Base-by-base conservation (phyloP, 2,888 invertebrate genomes). In the Cloeon dipterum region DNA sequence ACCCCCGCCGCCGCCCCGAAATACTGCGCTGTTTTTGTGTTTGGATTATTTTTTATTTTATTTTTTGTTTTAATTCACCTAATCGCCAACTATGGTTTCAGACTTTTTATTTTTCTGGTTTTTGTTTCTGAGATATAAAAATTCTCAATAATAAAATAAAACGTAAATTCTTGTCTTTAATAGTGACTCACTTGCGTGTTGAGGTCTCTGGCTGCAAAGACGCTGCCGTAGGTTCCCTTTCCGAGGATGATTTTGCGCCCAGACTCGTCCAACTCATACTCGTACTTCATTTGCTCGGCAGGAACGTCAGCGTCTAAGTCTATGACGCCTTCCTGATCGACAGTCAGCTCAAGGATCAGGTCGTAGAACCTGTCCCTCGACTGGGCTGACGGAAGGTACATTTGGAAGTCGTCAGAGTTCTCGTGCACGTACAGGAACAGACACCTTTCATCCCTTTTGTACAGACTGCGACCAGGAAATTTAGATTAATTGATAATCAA, bases 391-490 rank as follows among this genome's bases (percentile, higher is more conserved):
- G 98, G 91, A 48, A 98, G 78, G 57, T 79, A 93, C 59, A 98
- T 88, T 69, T 96, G 94, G 62, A 98, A 98, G 59, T 96, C 94
- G 51, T 94, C 93, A 0, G 93, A 93, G 56, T 96, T 94, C 56
- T 93, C 85, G 55, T 89, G 83, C 23, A 98, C 96, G 57, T 98
- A 99, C 1, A 99, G 65, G 56, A 94, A 94, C 10, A 96, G 68
- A 44, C 93, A 93, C 14, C 94, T 68, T 51, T 91, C 86, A 56
- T 98, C 96, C 29, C 93, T 70, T 57, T 93, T 94, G 59, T 93
- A 96, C 42, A 91, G 63, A 60, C 91, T 88, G 55, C 7, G 51
- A 50, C n/a, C n/a, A n/a, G n/a, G n/a, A n/a, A n/a, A n/a, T n/a
- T n/a, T n/a, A n/a, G n/a, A n/a, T n/a, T n/a, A n/a, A n/a, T n/a